Evolutionary conservation across 2,113 vertebrate genomes (phyloP), one percentile per base, ranked within the genome.

Genomic region (Manacus vitellinus): DNA sequence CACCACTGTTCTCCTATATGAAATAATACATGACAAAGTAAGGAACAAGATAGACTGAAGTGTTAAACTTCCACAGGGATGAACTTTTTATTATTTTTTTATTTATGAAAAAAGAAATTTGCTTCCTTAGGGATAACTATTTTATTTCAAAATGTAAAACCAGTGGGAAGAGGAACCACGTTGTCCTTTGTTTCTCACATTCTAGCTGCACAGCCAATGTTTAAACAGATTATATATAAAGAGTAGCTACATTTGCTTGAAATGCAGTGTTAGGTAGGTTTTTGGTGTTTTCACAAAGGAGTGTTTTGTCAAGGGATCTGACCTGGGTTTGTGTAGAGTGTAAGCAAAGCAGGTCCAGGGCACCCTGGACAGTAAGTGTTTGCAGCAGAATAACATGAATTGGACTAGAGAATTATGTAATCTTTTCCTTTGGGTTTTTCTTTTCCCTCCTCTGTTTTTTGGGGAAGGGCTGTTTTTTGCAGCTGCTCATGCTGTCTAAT

Each of bases 111-210:
- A 83, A 35, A 19, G 3, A 33, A 22, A 12, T 59, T 52, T 3
- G 8, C 24, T 75, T 81, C 41, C 25, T 25, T 76, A 17, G 9
- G 18, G 27, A 35, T 66, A 76, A 68, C 12, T 23, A 2, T 8
- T 65, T 78, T 59, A 25, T 74, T 94, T 88, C 27, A 35, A 86
- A 87, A 75, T 66, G 12, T 68, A 58, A 89, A 85, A 41, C 5
- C 54, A 35, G 0, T 46, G 33, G 75, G 41, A 78, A 20, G n/a
- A 61, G 49, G 18, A 49, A 3, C 28, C 2, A 4, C 4, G 1
- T 62, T 11, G 0, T 80, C 58, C 66, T 56, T 68, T 62, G 43
- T 66, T 90, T 80, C 46, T 79, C 74, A 52, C 35, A 18, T 85
- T 72, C 59, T 58, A 67, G 35, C 30, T 83, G 43, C 51, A 23